These are phyloP conservation scores for Sterna hirundo DNA, from an alignment of 2,113 vertebrate species.

Conservation along the genomic window DNA sequence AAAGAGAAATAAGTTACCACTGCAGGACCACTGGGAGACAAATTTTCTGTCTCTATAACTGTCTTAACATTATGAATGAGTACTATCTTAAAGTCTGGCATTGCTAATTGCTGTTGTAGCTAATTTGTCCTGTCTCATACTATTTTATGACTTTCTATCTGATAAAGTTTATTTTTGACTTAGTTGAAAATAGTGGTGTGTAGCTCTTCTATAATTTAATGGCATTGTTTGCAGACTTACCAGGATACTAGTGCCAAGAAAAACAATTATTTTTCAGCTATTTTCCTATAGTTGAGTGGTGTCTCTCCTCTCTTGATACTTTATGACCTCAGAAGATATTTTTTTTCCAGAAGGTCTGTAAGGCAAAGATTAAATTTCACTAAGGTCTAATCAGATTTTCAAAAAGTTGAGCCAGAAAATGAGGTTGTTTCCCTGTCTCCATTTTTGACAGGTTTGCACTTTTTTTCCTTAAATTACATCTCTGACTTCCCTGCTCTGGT, in stretches of 20 bases:
- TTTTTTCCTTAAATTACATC: background rate
- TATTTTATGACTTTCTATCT: background rate
- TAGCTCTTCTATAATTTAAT: background rate
- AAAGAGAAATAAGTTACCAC: background rate
- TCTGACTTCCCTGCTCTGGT: background rate
- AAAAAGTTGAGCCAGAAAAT: background rate
- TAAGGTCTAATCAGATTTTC: background rate
- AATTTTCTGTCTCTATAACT: background rate
- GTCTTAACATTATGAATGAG: background rate
- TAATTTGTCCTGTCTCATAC: background rate
- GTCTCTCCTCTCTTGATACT: background rate
- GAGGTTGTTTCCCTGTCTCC: background rate
- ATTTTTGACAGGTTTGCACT: background rate
- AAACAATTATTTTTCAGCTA: background rate
- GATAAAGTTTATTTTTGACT: background rate
- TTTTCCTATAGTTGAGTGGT: background rate
- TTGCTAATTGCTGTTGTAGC: background rate
- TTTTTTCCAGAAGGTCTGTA: background rate
- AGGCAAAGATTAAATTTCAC: conserved; percentile 16
- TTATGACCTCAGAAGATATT: background rate
- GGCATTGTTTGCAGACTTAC: background rate
- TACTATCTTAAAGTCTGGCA: background rate
- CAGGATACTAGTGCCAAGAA: background rate
- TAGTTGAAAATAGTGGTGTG: background rate
- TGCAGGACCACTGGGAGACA: background rate